These are phyloP conservation scores for Phalacrocorax aristotelis DNA, from an alignment of 2,113 vertebrate genomes.

Conservation along the genomic window DNA sequence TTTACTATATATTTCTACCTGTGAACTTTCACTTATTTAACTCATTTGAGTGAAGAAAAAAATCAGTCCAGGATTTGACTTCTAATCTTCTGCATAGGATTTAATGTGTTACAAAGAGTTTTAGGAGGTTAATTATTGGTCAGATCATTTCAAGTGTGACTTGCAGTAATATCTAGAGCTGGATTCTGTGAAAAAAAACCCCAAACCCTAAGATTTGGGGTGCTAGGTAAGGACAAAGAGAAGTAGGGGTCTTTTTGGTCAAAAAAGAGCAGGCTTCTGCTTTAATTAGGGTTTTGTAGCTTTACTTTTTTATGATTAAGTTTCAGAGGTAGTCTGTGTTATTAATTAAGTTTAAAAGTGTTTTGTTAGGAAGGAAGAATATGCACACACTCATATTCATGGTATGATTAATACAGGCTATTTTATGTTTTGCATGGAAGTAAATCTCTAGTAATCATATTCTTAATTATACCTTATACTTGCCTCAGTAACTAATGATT, in stretches of 20 bases:
- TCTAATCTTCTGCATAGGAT: not conserved
- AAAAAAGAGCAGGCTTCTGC: not conserved
- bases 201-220: rapidly evolving
- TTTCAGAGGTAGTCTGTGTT: not conserved
- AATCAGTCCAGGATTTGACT: not conserved
- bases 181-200: not conserved
- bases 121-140: not conserved
- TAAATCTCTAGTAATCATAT: not conserved
- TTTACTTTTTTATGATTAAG: not conserved
- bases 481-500: not conserved
- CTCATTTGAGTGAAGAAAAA: not conserved
- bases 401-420: not conserved
- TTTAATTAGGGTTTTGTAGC: not conserved
- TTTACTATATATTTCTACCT: not conserved
- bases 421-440: not conserved
- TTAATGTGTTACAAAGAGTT: not conserved
- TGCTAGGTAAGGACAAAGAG: not conserved
- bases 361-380: not conserved
- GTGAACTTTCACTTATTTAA: not conserved
- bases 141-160: not conserved
- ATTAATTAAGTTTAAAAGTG: not conserved
- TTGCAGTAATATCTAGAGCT: not conserved
- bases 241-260: not conserved
- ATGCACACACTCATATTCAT: not conserved
- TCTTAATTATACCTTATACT: not conserved